Evolutionary conservation across 1,140 invertebrate species (phyloP), one percentile per base, ranked within the genome.

Genomic region (Drosophila kepulauana): DNA sequence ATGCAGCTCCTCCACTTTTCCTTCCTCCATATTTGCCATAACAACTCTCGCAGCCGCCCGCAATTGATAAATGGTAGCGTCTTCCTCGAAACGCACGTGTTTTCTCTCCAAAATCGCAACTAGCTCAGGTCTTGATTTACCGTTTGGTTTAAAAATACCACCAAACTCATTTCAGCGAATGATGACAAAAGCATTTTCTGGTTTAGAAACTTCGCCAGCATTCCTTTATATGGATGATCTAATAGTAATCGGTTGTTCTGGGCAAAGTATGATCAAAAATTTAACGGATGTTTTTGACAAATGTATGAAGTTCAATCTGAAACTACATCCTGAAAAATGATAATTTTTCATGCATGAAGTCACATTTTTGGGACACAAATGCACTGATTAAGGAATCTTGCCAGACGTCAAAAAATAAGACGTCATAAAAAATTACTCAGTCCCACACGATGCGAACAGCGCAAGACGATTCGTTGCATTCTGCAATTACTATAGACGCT

Each of bases 371-470:
- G 16, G 16, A 1, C 16, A 16, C 16, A 16, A 16, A 16, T 16
- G 16, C 16, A 16, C 16, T 16, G 16, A 16, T 16, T 1, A 16
- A 16, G 16, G 16, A 16, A 16, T 16, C 16, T 30, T 52, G 51
- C 51, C 51, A 5, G 51, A 52, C 30, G 51, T 30, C 52, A 56
- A 35, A 16, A 56, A 56, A 15, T 56, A 56, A n/a, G 51, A 52
- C 30, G 51, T 52, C 11, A 52, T 52, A 10, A 15, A 49, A 8
- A 35, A 35, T 8, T 35, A 35, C 7, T 8, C 33, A 35, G 33
- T 35, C 7, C 4, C 6, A 10, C 35, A 38, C 7, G 41, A 13
- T n/a, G 41, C 41, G 41, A 11, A 43, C 5, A 43, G 41, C 41
- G 10, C 41, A 6, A 43, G 41, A 43, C 41, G 41, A 2, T 43